A percentile compares a stretch with the other conserved stretches of the same genome.
phyloP scores from a whole-genome alignment of 2,797 vertebrate species.

The Rousettus madagascariensis region DNA sequence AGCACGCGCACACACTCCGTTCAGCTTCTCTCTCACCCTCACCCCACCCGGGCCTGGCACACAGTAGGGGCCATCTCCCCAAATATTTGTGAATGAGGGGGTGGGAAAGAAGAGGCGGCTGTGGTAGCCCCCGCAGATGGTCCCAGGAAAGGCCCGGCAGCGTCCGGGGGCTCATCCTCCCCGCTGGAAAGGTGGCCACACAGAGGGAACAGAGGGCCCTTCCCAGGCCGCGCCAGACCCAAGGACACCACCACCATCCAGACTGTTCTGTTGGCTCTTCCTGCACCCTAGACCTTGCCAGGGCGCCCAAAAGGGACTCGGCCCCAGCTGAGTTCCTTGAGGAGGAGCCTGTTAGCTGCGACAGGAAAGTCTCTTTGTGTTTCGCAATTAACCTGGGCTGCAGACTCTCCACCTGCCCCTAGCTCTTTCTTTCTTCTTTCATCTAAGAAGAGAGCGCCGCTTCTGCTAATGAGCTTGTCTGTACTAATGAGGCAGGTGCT shows the following conservation, averaged over 20 bases:
- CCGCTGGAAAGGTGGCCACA: neutral
- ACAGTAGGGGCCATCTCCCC: neutral
- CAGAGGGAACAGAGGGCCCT: neutral
- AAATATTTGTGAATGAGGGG: fast-evolving
- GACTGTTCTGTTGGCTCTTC: neutral
- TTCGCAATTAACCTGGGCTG: neutral
- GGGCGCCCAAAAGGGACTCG: neutral
- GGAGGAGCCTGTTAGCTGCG: neutral
- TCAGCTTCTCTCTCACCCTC: neutral
- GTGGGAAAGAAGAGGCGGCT: neutral
- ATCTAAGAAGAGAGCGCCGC: neutral
- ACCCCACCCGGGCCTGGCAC: neutral
- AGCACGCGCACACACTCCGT: neutral
- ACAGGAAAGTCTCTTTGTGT: neutral
- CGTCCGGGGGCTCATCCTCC: neutral
- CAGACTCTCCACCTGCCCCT: neutral
- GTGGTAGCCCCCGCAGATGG: fast-evolving
- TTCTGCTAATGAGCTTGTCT: constrained; percentile 61
- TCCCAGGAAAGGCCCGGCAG: neutral
- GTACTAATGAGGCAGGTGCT: constrained; percentile 67
- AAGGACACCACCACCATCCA: neutral
- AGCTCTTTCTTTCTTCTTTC: neutral
- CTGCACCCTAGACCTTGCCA: neutral
- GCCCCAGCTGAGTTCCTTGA: neutral
- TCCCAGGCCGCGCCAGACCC: neutral